Evolutionary conservation across 1,140 invertebrate genomes (phyloP), one percentile per base, ranked within the genome.

Genomic region (Matsumurasca onukii): DNA sequence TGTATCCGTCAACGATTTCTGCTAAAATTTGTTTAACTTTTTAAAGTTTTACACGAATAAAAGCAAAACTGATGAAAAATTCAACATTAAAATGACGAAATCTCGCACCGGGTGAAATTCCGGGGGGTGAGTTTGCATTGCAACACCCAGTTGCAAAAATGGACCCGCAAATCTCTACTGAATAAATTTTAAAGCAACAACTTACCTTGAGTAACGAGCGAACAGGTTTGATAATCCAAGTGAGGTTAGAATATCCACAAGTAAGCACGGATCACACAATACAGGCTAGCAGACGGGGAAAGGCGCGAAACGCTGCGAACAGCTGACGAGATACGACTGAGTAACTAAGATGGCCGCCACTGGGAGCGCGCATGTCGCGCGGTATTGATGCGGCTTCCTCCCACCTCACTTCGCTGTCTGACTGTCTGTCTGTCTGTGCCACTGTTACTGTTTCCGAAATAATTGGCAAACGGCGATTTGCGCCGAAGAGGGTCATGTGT

Each of bases 221-320:
- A n/a, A n/a, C n/a, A n/a, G n/a, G n/a, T n/a, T n/a, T n/a, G 17
- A 39, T 39, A 39, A 39, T 39, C 34, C 34, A 39, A 39, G 34
- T 9, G 34, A 39, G 34, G 34, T 39, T 39, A 39, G 34, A 39
- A 52, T n/a, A 52, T 52, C 3, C 55, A 51, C n/a, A 22, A 27
- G 55, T 59, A n/a, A n/a, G 55, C 55, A 59, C 55, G 55, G 30
- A 22, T 27, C 55, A 59, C 55, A 59, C 55, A 59, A 59, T 27
- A 2, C 55, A 52, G 24, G 25, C 13, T 9, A 9, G 34, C 34
- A 39, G 34, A 39, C 55, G n/a, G 55, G 22, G 49, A 52, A 59
- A 59, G 2, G 24, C 15, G 55, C 15, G 34, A 17, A 17, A 51
- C 49, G 3, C 5, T 52, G 15, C 55, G 55, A 59, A 3, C 55